These are phyloP conservation scores for Gymnogyps californianus DNA, from an alignment of 2,113 vertebrate species.

Conservation along the genomic window DNA sequence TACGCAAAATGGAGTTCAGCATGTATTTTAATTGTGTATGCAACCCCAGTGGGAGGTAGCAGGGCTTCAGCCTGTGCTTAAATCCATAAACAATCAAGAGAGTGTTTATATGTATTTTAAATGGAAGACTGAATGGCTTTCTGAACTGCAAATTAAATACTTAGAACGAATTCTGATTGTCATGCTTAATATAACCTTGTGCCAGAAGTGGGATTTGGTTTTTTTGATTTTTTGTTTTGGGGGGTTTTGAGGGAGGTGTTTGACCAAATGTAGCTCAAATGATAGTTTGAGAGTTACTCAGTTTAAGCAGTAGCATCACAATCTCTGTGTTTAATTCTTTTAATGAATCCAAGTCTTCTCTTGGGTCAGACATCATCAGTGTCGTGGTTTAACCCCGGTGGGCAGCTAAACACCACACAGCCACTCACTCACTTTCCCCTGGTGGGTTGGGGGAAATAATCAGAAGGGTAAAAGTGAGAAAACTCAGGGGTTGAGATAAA, in stretches of 20 bases:
- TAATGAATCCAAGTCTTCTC: neutral
- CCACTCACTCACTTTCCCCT: neutral
- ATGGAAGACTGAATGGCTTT: neutral
- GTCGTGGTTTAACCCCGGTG: neutral
- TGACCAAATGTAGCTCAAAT: neutral
- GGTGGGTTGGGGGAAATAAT: neutral
- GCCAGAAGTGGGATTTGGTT: neutral
- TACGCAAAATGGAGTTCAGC: neutral
- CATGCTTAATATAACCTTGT: neutral
- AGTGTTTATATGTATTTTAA: neutral
- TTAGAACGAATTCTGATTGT: fast-evolving
- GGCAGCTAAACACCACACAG: neutral
- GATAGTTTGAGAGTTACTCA: neutral
- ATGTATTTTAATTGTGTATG: neutral
- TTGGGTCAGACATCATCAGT: neutral
- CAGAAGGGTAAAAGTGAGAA: neutral
- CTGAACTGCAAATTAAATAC: neutral
- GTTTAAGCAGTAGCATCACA: neutral
- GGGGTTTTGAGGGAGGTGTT: neutral
- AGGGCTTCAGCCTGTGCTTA: neutral
- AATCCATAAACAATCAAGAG: neutral
- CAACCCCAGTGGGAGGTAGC: neutral
- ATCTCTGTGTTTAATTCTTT: neutral
- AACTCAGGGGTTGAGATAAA: neutral
- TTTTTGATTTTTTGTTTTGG: neutral